Base-by-base conservation (phyloP, 2,113 vertebrate species). In the Hippocampus mohnikei region DNA sequence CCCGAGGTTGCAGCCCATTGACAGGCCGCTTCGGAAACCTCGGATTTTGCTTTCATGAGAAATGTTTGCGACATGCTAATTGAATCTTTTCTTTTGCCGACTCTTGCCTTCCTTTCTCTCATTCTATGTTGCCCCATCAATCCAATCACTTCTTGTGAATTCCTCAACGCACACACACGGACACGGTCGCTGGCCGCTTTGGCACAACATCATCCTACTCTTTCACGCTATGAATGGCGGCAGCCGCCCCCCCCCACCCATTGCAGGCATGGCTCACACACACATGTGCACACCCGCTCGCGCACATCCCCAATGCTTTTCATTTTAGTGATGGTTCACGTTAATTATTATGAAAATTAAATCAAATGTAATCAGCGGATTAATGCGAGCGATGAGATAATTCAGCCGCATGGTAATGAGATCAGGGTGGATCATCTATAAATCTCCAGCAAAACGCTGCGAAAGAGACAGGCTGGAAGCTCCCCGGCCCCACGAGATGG, bases 311-410 rank as follows among this genome's bases (percentile, higher is more conserved):
- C 33, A 84, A 81, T 85, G 78, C 75, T 82, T 89, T 89, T 89
- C 84, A 90, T 91, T 90, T 90, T 89, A 85, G 85, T 85, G 91
- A 92, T 91, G 91, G 86, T 91, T 91, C 88, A 90, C 83, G 92
- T 92, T 91, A 93, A 93, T 93, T 89, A 92, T 87, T 84, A 90
- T 90, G 88, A 91, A 91, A 91, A 92, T 91, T 88, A 92, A 93
- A 90, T 92, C 88, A 91, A 91, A 89, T 82, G 84, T 91, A 91
- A 92, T 91, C 85, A 82, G 73, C 67, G 86, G 89, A 93, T 92
- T 92, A 92, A 91, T 89, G 88, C 70, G 72, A 88, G 83, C 87
- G 84, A 90, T 81, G 85, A 89, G 88, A 91, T 92, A 79, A 91
- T 89, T 92, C 90, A 91, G 82, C 83, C 55, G 80, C 76, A 72